phyloP scores from a whole-genome alignment of 2,888 invertebrate genomes.

The Scaptomyza polygonia region DNA sequence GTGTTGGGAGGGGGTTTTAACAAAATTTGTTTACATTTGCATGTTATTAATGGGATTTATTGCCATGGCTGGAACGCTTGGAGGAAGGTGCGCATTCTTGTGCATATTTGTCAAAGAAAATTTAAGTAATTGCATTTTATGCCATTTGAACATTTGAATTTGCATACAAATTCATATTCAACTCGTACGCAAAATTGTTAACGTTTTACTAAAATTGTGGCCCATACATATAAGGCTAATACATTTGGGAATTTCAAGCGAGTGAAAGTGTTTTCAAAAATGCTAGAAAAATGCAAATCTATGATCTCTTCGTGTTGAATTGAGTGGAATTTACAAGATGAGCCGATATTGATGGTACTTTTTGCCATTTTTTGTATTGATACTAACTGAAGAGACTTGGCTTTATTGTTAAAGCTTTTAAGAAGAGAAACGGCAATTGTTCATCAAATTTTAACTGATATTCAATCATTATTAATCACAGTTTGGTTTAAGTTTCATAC shows the following conservation, averaged over 20 bases:
- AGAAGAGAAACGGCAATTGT: no score
- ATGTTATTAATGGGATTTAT: constrained; percentile 68
- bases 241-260: background rate
- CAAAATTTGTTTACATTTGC: constrained; percentile 66
- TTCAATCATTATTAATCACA: no score
- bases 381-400: no score
- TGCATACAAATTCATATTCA: constrained; percentile 56
- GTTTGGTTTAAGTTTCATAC: no score
- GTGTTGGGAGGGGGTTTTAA: constrained; percentile 7
- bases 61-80: constrained; percentile 27
- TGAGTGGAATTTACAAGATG: no score
- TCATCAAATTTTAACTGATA: no score
- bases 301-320: no score
- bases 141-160: constrained; percentile 57
- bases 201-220: background rate
- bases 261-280: no score
- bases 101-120: constrained; percentile 74
- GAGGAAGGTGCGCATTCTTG: constrained; percentile 8
- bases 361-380: no score
- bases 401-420: no score
- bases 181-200: constrained; percentile 34
- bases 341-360: no score
- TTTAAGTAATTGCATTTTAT: constrained; percentile 66
- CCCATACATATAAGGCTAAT: constrained; percentile 6
- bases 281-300: no score